A percentile compares a stretch with the other conserved stretches of the same genome.
Evolutionary conservation across 2,888 invertebrate genomes (phyloP).

Genomic region (Acanthoscelides obtectus): DNA sequence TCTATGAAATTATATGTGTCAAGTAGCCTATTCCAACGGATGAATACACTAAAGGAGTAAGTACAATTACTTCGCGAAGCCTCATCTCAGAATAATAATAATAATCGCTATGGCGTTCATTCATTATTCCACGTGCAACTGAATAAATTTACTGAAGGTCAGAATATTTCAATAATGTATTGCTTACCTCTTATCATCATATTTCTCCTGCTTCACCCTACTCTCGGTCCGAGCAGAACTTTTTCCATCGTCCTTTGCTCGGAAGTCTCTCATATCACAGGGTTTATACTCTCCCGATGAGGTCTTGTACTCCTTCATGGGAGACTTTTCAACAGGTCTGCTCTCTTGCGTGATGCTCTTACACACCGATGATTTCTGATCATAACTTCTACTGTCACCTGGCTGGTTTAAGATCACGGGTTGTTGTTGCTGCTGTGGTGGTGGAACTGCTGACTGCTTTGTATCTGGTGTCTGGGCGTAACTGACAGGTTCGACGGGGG

Average conservation of each 20-base stretch:
- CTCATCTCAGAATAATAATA: too few species aligned
- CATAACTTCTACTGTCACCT: not conserved
- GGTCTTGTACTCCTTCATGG: not conserved
- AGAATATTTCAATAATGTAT: slow-evolving; percentile 41
- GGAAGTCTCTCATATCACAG: slow-evolving; percentile 1
- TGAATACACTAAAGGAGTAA: too few species aligned
- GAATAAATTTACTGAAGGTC: slow-evolving; percentile 1
- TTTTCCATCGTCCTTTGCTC: slow-evolving; percentile 16
- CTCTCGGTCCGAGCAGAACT: slow-evolving; percentile 37
- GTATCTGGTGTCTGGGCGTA: not conserved
- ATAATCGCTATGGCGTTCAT: too few species aligned
- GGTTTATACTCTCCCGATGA: not conserved
- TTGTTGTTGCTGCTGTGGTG: not conserved
- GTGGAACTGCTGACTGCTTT: not conserved
- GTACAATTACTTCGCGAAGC: too few species aligned
- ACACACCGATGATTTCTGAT: not conserved
- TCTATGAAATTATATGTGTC: too few species aligned
- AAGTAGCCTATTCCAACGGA: too few species aligned
- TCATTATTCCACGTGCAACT: slow-evolving; percentile 29
- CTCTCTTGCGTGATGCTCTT: not conserved
- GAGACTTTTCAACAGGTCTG: slow-evolving; percentile 1
- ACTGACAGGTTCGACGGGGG: not conserved
- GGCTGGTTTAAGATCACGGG: not conserved
- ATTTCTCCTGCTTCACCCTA: slow-evolving; percentile 46
- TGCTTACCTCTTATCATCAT: slow-evolving; percentile 31